Percentiles rank a stretch among this genome's conserved stretches.
These are phyloP conservation scores for Hydrozoanthus tunicans DNA, from an alignment of 64 coral and sea anemone genomes.

Conservation along the genomic window DNA sequence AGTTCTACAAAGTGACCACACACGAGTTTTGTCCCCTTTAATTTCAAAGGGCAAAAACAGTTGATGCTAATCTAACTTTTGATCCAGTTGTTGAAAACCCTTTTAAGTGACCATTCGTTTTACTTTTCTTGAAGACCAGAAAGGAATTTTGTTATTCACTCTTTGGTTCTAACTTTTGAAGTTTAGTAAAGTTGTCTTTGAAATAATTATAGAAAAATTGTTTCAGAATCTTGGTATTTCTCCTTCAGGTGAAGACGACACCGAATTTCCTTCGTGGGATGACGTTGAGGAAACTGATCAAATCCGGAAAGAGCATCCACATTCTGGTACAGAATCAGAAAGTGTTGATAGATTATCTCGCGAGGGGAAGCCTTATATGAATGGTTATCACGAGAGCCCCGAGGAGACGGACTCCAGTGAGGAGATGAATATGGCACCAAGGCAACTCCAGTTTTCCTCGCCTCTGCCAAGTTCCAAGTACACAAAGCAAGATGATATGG, in stretches of 20 bases:
- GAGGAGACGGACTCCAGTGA: constrained; percentile 82
- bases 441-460: constrained; percentile 23
- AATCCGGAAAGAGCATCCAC: constrained; percentile 25
- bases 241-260: constrained; percentile 4
- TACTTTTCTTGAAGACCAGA: too few species aligned
- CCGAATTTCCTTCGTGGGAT: constrained; percentile 42
- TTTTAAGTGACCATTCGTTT: too few species aligned
- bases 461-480: constrained; percentile 72
- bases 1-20: too few species aligned
- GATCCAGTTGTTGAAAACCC: too few species aligned
- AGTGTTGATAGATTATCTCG: constrained; percentile 14
- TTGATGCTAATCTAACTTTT: too few species aligned
- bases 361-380: constrained; percentile 50
- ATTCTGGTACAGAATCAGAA: constrained; percentile 15
- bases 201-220: neutral
- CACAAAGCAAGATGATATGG: constrained; percentile 78
- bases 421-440: constrained; percentile 86
- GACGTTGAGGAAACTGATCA: neutral
- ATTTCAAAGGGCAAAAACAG: too few species aligned
- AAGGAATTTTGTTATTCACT: too few species aligned
- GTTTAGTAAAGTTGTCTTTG: neutral
- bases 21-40: too few species aligned
- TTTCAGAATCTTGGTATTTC: neutral
- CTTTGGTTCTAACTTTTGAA: neutral
- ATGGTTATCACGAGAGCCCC: constrained; percentile 59